phyloP scores from a whole-genome alignment of 2,113 vertebrate genomes.

The Pyrgilauda ruficollis region DNA sequence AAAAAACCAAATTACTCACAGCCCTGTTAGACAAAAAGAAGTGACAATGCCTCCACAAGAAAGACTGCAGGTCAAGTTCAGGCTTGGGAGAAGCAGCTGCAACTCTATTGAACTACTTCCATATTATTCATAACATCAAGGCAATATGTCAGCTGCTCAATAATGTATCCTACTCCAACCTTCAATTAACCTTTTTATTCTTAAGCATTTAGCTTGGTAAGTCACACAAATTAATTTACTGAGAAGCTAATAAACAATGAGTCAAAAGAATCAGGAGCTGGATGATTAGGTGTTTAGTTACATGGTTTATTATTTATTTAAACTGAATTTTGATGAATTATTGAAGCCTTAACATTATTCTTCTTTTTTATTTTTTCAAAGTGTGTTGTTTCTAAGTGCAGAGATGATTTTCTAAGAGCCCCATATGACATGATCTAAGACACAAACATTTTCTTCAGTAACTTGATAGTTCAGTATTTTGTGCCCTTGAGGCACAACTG shows the following conservation, averaged over 20 bases:
- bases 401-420: neutral
- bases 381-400: neutral
- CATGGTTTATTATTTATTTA: slow-evolving; percentile 49
- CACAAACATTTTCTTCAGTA: neutral
- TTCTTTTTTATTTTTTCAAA: neutral
- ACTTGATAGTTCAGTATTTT: neutral
- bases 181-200: slow-evolving; percentile 67
- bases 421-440: neutral
- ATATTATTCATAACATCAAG: slow-evolving; percentile 52
- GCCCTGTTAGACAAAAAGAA: slow-evolving; percentile 11
- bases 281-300: slow-evolving; percentile 24
- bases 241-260: slow-evolving; percentile 33
- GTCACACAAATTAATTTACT: slow-evolving; percentile 35
- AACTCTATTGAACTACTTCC: neutral
- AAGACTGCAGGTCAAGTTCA: slow-evolving; percentile 50
- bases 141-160: slow-evolving; percentile 33
- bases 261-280: neutral
- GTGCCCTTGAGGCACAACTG: neutral
- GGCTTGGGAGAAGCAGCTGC: neutral
- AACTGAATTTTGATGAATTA: slow-evolving; percentile 30
- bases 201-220: slow-evolving; percentile 42
- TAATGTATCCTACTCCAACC: slow-evolving; percentile 40
- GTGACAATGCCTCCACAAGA: neutral
- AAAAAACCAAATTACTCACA: neutral
- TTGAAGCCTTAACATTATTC: neutral